Base-by-base conservation (phyloP, 1,140 invertebrate species). In the Sycophaga agraensis region DNA sequence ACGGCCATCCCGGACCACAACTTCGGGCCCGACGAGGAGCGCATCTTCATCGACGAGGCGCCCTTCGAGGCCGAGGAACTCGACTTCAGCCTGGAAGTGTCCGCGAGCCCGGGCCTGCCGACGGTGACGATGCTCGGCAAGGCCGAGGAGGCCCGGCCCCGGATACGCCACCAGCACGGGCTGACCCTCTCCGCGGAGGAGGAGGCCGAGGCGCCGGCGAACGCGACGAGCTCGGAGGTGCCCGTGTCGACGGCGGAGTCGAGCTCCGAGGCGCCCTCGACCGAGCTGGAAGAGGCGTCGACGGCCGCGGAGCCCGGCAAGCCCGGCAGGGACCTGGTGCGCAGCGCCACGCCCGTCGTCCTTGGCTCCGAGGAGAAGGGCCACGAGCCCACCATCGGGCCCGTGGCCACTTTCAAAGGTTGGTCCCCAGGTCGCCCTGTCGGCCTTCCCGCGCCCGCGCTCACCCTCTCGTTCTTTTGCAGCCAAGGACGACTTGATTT, bases 401-500 rank as follows among this genome's bases (percentile, higher is more conserved):
- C 70, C 12, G 51, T 73, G 26, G 66, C 69, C 55, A 54, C 68
- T 16, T 72, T 72, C 22, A 71, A 69, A 72, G 72, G 77, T 78
- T 67, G 65, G 40, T n/a, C n/a, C n/a, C n/a, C n/a, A n/a, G n/a
- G n/a, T n/a, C n/a, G n/a, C n/a, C n/a, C n/a, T n/a, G n/a, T n/a
- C n/a, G n/a, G n/a, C n/a, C n/a, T n/a, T n/a, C n/a, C n/a, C n/a
- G n/a, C n/a, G n/a, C n/a, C n/a, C n/a, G n/a, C n/a, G n/a, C n/a
- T n/a, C n/a, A n/a, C n/a, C n/a, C 28, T 31, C 11, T 31, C 11
- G 16, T 82, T 35, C 17, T 31, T 8, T 57, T 53, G n/a, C 42
- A 72, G 69, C 65, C 46, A 67, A 68, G 6, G 84, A 85, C 37
- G 83, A 84, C 58, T 78, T 88, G 59, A 83, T 87, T 68, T 92